A percentile compares a stretch with the other conserved stretches of the same genome.
phyloP scores from a whole-genome alignment of 1,140 invertebrate species.

The Octopus sinensis region DNA sequence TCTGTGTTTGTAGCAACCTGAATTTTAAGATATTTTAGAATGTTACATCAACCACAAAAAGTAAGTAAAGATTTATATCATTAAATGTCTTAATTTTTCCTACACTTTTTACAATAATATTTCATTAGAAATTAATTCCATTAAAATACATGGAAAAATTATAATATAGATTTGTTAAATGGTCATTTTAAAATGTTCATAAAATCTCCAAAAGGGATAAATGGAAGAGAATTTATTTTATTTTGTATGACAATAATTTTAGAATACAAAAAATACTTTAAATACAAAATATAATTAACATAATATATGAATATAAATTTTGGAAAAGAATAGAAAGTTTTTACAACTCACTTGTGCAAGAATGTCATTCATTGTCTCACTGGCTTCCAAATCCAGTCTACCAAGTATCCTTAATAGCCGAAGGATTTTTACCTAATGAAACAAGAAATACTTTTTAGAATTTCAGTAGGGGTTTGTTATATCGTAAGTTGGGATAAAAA shows the following conservation, averaged over 20 bases:
- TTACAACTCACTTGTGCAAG: conserved; percentile 73
- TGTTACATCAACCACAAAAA: not conserved
- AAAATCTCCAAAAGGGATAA: too few species aligned
- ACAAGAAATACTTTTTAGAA: not conserved
- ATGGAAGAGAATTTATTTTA: too few species aligned
- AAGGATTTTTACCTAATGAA: conserved; percentile 87
- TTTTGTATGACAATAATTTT: too few species aligned
- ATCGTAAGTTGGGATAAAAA: too few species aligned
- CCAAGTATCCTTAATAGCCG: conserved; percentile 90
- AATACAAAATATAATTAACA: too few species aligned
- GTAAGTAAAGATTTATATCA: not conserved
- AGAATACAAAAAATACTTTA: too few species aligned
- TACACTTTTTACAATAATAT: not conserved
- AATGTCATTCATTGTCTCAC: conserved; percentile 99
- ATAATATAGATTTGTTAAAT: too few species aligned
- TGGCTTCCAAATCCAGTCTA: conserved; percentile 90
- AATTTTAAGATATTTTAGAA: conserved; percentile 12
- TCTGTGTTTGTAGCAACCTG: conserved; percentile 65
- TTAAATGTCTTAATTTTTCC: not conserved
- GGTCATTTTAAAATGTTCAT: too few species aligned
- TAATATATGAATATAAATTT: too few species aligned
- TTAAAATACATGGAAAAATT: not conserved
- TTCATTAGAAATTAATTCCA: not conserved
- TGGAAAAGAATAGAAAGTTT: not conserved
- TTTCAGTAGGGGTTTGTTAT: too few species aligned